phyloP scores from a whole-genome alignment of 2,113 vertebrate genomes.

The Siphamia tubifer region DNA sequence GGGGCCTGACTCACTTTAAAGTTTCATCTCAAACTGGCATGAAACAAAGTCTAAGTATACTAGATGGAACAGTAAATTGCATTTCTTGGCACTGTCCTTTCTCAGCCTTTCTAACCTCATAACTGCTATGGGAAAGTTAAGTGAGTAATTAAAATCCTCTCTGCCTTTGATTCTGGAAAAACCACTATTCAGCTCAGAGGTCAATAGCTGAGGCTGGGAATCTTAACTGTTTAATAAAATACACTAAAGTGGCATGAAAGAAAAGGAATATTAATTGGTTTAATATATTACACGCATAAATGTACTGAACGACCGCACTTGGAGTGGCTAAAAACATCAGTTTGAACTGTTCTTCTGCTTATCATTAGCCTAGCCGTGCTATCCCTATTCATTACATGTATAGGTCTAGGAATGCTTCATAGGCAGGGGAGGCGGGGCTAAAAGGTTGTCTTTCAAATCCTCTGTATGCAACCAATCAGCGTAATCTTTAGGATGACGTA shows the following conservation, averaged over 20 bases:
- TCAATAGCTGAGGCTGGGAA: conserved; percentile 44
- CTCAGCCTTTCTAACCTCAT: conserved; percentile 10
- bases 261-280: conserved; percentile 5
- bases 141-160: conserved; percentile 55
- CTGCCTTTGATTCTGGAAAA: conserved; percentile 59
- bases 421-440: too few species aligned
- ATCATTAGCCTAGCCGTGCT: too few species aligned
- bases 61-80: conserved; percentile 26
- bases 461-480: too few species aligned
- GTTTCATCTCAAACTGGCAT: conserved; percentile 39
- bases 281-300: too few species aligned
- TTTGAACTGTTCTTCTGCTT: too few species aligned
- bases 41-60: conserved; percentile 17
- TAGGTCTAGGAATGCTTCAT: too few species aligned
- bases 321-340: conserved; percentile 3
- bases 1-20: conserved; percentile 37
- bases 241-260: conserved; percentile 15
- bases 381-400: too few species aligned
- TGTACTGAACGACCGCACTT: background rate
- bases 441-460: too few species aligned
- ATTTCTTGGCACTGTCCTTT: conserved; percentile 28
- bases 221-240: conserved; percentile 58
- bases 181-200: conserved; percentile 40
- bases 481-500: too few species aligned
- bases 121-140: conserved; percentile 35